Base-by-base conservation (phyloP, 2,113 vertebrate species). In the Ictalurus furcatus region DNA sequence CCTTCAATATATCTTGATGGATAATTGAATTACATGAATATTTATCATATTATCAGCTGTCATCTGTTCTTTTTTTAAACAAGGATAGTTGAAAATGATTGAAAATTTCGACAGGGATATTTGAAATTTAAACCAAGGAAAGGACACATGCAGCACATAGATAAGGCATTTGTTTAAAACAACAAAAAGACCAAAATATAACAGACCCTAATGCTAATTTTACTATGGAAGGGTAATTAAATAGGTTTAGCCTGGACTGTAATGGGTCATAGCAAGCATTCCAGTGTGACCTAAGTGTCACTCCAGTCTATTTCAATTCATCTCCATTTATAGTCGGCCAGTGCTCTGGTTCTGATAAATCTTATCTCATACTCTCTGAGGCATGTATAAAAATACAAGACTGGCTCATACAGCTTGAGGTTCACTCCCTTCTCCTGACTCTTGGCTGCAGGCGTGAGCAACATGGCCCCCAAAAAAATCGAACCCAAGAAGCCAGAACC, bases 401-500 rank as follows among this genome's bases (percentile, higher is more conserved):
- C 84, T 63, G 87, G 52, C 69, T 71, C 37, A 21, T 59, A 81
- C 69, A 59, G 78, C 28, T 84, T 79, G 81, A 59, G 69, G 65
- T 69, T 88, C 84, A 69, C 81, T 56, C 14, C 73, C n/a, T 69
- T 90, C 83, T 85, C 23, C 90, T 52, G 23, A 44, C 23, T n/a
- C 40, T 25, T 82, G n/a, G n/a, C 40, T 73, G 59, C 61, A 74
- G 78, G 14, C 34, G n/a, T 78, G 7, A 71, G 40, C 67, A 73
- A 21, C 40, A 93, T 93, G 92, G 91, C 91, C 61, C 88, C 93
- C 0, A 96, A 95, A 88, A 96, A 96, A 90, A 87, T 93, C 0
- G 95, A 96, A 92, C 92, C 92, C 54, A 96, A 96, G 93, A 96
- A 96, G 87, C 88, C 86, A 25, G 92, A 93, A 28, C 88, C 91